phyloP scores from a whole-genome alignment of 2,888 invertebrate genomes.

The Thysanoteuthis rhombus region DNA sequence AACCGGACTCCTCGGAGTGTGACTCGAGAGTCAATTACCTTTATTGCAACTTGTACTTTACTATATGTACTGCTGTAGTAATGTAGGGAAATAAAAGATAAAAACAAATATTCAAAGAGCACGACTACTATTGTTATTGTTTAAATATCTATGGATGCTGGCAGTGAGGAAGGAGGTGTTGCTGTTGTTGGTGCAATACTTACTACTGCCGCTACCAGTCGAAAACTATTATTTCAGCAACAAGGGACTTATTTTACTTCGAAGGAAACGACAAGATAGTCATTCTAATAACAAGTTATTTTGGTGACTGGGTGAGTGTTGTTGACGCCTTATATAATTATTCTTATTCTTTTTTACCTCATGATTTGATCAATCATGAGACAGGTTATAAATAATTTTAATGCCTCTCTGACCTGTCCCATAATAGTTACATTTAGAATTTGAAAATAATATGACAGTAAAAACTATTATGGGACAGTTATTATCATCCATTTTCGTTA shows the following conservation, averaged over 20 bases:
- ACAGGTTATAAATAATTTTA: too few relatives aligned
- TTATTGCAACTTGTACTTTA: not conserved
- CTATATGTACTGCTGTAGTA: not conserved
- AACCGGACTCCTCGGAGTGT: not conserved
- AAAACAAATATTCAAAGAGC: not conserved
- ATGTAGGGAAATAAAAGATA: not conserved
- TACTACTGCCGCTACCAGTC: not conserved
- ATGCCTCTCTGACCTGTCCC: too few relatives aligned
- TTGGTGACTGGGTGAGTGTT: not conserved
- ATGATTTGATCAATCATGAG: too few relatives aligned
- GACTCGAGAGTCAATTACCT: not conserved
- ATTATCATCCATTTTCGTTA: too few relatives aligned
- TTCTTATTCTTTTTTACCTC: too few relatives aligned
- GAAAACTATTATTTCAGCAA: not conserved
- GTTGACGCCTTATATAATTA: too few relatives aligned
- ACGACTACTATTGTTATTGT: not conserved
- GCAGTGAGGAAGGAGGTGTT: not conserved
- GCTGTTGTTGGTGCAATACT: not conserved
- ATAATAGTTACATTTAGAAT: too few relatives aligned
- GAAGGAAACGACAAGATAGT: not conserved
- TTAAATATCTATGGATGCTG: not conserved
- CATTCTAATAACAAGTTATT: not conserved
- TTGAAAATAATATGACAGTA: too few relatives aligned
- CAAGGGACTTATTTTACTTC: not conserved
- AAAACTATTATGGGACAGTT: too few relatives aligned